Evolutionary conservation across 2,888 invertebrate genomes (phyloP), one percentile per base, ranked within the genome.

Genomic region (Malacosoma neustria): DNA sequence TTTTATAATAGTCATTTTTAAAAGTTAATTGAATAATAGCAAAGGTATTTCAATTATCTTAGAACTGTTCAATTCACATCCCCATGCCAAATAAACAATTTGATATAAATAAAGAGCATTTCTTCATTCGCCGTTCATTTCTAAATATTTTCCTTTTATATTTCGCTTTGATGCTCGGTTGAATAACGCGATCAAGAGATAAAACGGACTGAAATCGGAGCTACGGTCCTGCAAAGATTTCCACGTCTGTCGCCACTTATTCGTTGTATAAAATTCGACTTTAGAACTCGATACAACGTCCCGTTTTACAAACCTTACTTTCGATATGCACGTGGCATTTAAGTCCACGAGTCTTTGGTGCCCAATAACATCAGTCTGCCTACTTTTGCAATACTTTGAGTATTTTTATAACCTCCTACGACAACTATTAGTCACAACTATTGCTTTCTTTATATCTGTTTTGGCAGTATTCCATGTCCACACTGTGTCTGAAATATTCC

Each of bases 171-270:
- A 79, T 72, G 72, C 75, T 75, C 69, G 71, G 69, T 59, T 79
- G 76, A 79, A 76, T 79, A 77, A 80, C 69, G 70, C 73, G 81
- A 80, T 80, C 75, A 76, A 75, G 72, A 77, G 74, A 81, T 79
- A 77, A 79, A 77, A 76, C 72, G 70, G 69, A 72, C 64, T 47
- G 65, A 53, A 58, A 70, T 67, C 63, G 65, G 48, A 59, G 53
- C 57, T 9, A 7, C 49, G 54, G 54, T 54, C 59, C 61, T 62
- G 62, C 58, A 63, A 67, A 68, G 61, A 65, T 70, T 70, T 68
- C 55, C 54, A 55, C 52, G 54, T 57, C 49, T 60, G 48, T 43
- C 7, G 40, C 43, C 47, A 49, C 56, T 22, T 2, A 2, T 22
- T 22, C 22, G 22, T 22, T 22, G 9, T 22, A 7, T 2, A 22